A percentile compares a stretch with the other conserved stretches of the same genome.
phyloP scores from a whole-genome alignment of 1,140 invertebrate genomes.

The Hormaphis cornu region DNA sequence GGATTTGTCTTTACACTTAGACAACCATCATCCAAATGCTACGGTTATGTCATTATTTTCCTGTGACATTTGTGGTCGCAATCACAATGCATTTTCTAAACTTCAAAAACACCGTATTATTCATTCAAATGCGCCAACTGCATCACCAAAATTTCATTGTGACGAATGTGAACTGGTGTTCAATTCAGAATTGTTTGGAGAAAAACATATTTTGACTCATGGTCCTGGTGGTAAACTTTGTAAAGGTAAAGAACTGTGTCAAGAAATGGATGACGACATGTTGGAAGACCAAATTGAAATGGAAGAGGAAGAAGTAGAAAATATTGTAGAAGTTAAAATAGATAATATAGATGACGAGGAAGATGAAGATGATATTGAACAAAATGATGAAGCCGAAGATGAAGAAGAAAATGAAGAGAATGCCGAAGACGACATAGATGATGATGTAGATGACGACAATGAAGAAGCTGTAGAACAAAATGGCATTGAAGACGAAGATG shows the following conservation, averaged over 20 bases:
- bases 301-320: neutral
- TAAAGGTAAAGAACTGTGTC: slow-evolving; percentile 16
- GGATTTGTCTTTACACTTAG: slow-evolving; percentile 48
- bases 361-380: neutral
- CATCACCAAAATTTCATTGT: neutral
- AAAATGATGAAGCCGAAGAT: slow-evolving; percentile 20
- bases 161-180: slow-evolving; percentile 27
- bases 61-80: slow-evolving; percentile 51
- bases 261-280: slow-evolving; percentile 25
- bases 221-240: slow-evolving; percentile 17
- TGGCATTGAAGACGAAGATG: slow-evolving; percentile 28
- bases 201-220: slow-evolving; percentile 23
- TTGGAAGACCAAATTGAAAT: slow-evolving; percentile 15
- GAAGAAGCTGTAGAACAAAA: slow-evolving; percentile 16
- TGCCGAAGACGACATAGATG: slow-evolving; percentile 7
- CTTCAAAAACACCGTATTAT: slow-evolving; percentile 50
- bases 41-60: slow-evolving; percentile 49
- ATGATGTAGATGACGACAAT: slow-evolving; percentile 17
- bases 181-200: slow-evolving; percentile 2
- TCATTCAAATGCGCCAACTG: slow-evolving; percentile 43
- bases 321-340: neutral
- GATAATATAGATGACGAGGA: slow-evolving; percentile 7
- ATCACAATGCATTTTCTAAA: slow-evolving; percentile 54
- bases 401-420: slow-evolving; percentile 20
- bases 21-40: slow-evolving; percentile 45